Conservation (phyloP, 2,797 vertebrate species). For the Pteronotus mesoamericanus region DNA sequence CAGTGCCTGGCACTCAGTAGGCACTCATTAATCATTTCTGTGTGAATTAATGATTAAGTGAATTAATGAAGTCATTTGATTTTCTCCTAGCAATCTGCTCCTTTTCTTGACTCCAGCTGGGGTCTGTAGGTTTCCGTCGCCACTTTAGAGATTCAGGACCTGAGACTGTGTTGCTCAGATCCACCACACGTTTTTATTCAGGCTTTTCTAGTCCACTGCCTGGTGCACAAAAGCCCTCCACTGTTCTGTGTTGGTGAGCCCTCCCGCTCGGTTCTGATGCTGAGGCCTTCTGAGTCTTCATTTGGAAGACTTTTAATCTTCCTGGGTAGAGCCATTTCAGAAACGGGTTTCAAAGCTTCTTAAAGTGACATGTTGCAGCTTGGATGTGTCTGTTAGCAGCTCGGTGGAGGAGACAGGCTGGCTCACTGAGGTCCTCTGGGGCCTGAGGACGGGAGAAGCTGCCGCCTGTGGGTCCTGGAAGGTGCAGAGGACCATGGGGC, state of each 20-base stretch:
- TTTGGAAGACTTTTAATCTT: constrained; percentile 72
- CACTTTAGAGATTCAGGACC: not conserved
- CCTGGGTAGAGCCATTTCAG: constrained; percentile 38
- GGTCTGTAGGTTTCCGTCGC: not conserved
- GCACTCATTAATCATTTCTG: not conserved
- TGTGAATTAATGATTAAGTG: not conserved
- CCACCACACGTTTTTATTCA: not conserved
- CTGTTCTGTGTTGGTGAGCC: not conserved
- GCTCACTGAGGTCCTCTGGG: not conserved
- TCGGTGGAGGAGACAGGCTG: not conserved
- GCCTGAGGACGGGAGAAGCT: not conserved
- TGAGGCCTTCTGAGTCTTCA: constrained; percentile 43
- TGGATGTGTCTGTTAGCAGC: constrained; percentile 73
- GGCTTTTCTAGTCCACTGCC: not conserved
- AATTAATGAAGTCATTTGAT: not conserved
- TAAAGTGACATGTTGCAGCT: constrained; percentile 50
- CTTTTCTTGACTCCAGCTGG: not conserved
- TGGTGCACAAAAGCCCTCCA: not conserved
- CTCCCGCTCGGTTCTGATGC: constrained; percentile 59
- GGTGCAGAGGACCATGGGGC: not conserved
- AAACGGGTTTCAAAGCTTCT: constrained; percentile 71
- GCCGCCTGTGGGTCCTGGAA: not conserved
- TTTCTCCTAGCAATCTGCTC: not conserved
- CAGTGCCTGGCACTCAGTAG: not conserved
- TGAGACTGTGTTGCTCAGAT: not conserved